Conservation (phyloP, 1,140 invertebrate genomes). For the Dinoponera quadriceps region DNA sequence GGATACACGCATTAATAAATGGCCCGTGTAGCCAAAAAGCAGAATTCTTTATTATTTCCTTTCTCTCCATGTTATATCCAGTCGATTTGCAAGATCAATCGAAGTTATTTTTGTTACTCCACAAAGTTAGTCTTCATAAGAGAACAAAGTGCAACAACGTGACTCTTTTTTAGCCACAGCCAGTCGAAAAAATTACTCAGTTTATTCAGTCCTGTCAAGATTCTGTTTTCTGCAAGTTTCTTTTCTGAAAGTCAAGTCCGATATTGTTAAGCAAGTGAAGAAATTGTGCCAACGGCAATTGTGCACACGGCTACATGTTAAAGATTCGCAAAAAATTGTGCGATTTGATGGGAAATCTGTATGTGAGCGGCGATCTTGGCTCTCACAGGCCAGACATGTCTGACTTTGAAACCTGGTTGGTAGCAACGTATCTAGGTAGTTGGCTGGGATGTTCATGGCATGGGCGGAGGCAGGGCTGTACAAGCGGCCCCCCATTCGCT, state of each 20-base stretch:
- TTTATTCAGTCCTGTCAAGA: background rate
- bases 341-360: background rate
- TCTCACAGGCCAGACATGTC: slow-evolving; percentile 47
- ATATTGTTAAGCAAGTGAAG: background rate
- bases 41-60: too few species aligned
- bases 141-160: background rate
- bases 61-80: too few species aligned
- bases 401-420: slow-evolving; percentile 70
- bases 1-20: too few species aligned
- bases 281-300: background rate
- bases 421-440: slow-evolving; percentile 71
- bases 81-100: background rate
- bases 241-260: background rate
- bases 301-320: background rate
- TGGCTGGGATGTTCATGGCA: slow-evolving; percentile 73
- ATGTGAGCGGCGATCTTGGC: slow-evolving; percentile 37
- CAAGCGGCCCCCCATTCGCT: slow-evolving; percentile 82
- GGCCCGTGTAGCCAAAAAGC: too few species aligned
- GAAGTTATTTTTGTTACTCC: slow-evolving; percentile 1
- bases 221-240: background rate
- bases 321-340: background rate
- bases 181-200: background rate
- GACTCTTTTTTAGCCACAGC: background rate
- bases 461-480: slow-evolving; percentile 83
- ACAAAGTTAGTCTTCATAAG: background rate